These are phyloP conservation scores for Tipula lateralis DNA, from an alignment of 2,888 invertebrate genomes.

Conservation along the genomic window DNA sequence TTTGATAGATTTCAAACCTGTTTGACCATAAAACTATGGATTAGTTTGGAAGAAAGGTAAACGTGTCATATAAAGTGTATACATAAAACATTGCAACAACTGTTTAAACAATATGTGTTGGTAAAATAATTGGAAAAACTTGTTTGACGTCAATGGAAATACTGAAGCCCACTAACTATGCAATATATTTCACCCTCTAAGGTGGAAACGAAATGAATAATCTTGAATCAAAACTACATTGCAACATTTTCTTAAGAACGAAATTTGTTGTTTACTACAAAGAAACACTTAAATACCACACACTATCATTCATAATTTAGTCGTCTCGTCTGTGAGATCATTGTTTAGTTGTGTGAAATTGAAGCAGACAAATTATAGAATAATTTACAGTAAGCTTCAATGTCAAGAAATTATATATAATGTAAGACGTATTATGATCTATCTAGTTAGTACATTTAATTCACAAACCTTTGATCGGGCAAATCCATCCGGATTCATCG, in stretches of 20 bases:
- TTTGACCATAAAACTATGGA: no score
- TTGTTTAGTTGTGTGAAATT: background rate
- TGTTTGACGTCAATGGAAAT: background rate
- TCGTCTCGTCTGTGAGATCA: background rate
- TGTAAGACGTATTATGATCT: no score
- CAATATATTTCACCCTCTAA: no score
- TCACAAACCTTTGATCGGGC: slow-evolving; percentile 65
- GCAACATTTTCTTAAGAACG: background rate
- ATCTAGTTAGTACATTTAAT: no score
- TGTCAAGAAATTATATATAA: background rate
- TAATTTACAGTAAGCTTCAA: background rate
- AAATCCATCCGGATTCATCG: slow-evolving; percentile 96
- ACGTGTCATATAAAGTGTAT: background rate
- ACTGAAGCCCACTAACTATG: background rate
- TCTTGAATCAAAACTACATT: background rate
- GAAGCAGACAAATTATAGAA: background rate
- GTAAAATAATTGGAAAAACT: background rate
- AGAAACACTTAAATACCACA: background rate
- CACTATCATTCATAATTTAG: background rate
- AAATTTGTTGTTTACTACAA: background rate
- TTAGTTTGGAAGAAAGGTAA: no score
- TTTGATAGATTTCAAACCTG: no score
- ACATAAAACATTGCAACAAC: background rate
- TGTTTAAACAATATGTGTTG: background rate
- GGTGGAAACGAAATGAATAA: no score